Conservation (phyloP, 2,888 invertebrate species). For the Willowsia nigromaculata region DNA sequence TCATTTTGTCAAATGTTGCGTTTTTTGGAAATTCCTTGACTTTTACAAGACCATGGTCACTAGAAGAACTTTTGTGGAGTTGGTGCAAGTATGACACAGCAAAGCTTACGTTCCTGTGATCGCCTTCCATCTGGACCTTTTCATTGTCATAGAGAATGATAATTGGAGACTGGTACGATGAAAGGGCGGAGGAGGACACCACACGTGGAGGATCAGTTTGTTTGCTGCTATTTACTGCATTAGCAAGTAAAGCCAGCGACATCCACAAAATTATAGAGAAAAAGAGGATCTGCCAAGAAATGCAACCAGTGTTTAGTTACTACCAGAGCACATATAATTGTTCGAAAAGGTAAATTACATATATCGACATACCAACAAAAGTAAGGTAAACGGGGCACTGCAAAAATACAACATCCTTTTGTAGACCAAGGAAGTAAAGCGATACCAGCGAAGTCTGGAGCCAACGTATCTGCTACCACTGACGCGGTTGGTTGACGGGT, state of each 20-base stretch:
- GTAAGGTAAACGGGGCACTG: background rate
- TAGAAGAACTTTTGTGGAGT: background rate
- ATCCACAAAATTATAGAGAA: background rate
- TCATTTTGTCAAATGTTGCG: background rate
- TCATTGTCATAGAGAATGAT: background rate
- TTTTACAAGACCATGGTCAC: background rate
- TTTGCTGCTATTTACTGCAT: background rate
- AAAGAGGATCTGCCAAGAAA: background rate
- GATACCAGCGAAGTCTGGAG: background rate
- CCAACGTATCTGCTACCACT: background rate
- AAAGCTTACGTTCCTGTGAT: background rate
- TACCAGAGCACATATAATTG: background rate
- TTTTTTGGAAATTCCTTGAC: background rate
- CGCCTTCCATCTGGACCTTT: background rate
- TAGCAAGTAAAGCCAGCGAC: background rate
- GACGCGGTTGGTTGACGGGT: background rate
- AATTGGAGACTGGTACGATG: background rate
- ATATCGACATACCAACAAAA: background rate
- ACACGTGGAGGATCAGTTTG: background rate
- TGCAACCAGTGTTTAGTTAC: too few relatives aligned
- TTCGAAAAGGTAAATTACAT: background rate
- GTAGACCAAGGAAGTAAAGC: background rate
- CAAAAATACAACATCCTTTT: background rate
- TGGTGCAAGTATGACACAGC: background rate
- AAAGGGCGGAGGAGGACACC: background rate